phyloP scores from a whole-genome alignment of 1,140 invertebrate species.

The Octopus bimaculoides region DNA sequence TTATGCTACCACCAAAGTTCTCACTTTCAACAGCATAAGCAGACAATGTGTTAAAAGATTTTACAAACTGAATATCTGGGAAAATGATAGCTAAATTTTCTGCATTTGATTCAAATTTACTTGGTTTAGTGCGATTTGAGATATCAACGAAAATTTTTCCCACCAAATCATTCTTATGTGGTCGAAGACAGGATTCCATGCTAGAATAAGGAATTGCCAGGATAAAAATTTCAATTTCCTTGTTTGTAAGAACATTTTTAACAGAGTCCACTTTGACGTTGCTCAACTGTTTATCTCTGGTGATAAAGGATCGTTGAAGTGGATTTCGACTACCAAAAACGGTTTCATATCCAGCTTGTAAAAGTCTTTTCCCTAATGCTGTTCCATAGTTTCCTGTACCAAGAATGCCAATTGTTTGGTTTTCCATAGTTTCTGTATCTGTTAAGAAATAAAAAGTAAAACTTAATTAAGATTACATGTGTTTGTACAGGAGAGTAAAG shows the following conservation, averaged over 20 bases:
- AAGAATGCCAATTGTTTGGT: conserved; percentile 38
- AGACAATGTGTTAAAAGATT: conserved; percentile 52
- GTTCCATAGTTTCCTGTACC: conserved; percentile 50
- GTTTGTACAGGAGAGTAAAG: no score
- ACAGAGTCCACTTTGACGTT: conserved; percentile 24
- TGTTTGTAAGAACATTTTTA: conserved; percentile 16
- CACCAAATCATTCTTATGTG: conserved; percentile 22
- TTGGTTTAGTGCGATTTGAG: conserved; percentile 37
- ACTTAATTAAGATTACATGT: no score
- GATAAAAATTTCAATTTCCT: conserved; percentile 26
- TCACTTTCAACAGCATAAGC: conserved; percentile 48
- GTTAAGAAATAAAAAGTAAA: background rate
- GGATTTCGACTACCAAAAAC: conserved; percentile 49
- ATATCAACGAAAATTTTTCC: conserved; percentile 49
- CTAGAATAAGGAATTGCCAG: conserved; percentile 45
- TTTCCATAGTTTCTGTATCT: background rate
- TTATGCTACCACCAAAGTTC: conserved; percentile 27
- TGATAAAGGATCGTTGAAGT: conserved; percentile 27
- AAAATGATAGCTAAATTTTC: conserved; percentile 40
- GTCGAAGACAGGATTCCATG: conserved; percentile 31
- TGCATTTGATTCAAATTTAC: conserved; percentile 38
- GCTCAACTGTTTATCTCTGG: conserved; percentile 35
- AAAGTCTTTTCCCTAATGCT: conserved; percentile 46
- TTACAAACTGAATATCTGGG: conserved; percentile 38
- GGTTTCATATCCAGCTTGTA: conserved; percentile 47